Evolutionary conservation across 2,113 vertebrate genomes (phyloP).

Genomic region (Copsychus sechellarum): DNA sequence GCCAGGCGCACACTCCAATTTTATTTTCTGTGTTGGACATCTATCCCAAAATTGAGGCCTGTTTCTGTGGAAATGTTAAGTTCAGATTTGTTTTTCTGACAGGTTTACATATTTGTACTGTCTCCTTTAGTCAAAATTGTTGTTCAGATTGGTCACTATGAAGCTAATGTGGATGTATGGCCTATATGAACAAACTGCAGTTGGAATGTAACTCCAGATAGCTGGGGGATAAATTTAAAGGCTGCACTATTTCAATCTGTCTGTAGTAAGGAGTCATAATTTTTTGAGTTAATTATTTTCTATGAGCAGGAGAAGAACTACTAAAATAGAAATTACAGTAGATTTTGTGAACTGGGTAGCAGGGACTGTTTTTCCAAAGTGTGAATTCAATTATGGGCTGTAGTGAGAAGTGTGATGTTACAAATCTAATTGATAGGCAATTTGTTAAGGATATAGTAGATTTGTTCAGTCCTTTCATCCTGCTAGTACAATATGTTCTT

Average conservation of each 20-base stretch:
- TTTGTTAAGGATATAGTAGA: neutral
- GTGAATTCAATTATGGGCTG: slow-evolving; percentile 4
- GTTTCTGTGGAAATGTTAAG: neutral
- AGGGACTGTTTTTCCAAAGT: neutral
- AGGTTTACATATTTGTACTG: neutral
- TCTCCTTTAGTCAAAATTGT: neutral
- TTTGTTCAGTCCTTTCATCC: neutral
- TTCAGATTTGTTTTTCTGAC: neutral
- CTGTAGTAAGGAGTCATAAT: neutral
- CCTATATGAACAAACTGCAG: neutral
- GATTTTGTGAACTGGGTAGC: neutral
- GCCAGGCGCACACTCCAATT: neutral
- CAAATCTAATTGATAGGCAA: slow-evolving; percentile 31
- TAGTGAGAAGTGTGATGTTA: slow-evolving; percentile 2
- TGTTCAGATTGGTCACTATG: neutral
- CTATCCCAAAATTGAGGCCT: neutral
- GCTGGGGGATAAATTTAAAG: neutral
- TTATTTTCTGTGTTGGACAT: neutral
- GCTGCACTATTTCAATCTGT: neutral
- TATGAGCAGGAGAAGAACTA: neutral
- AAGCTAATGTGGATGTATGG: neutral
- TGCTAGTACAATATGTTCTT: neutral
- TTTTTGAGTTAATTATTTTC: slow-evolving; percentile 22
- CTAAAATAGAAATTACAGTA: neutral
- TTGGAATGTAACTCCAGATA: neutral